Evolutionary conservation across 2,113 vertebrate genomes (phyloP).

Genomic region (Phalacrocorax aristotelis): DNA sequence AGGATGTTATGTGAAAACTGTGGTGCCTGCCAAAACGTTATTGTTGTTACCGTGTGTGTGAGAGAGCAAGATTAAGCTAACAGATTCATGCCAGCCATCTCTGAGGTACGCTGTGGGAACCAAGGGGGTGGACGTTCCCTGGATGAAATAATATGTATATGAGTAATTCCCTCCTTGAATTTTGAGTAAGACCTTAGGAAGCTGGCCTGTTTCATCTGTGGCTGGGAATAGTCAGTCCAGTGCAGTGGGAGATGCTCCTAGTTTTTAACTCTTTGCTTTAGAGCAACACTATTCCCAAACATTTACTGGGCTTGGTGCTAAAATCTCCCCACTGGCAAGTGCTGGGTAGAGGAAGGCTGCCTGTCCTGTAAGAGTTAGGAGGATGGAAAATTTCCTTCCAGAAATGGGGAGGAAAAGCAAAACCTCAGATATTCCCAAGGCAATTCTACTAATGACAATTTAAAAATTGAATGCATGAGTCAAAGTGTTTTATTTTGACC

Average conservation of each 20-base stretch:
- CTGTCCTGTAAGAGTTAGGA: background rate
- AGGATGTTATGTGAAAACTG: background rate
- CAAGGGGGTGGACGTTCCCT: slow-evolving; percentile 47
- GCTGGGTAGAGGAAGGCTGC: background rate
- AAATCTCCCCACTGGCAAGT: background rate
- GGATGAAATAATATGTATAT: background rate
- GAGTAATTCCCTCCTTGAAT: slow-evolving; percentile 46
- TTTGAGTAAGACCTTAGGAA: slow-evolving; percentile 7
- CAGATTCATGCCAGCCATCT: background rate
- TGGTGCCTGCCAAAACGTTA: slow-evolving; percentile 25
- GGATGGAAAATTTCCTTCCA: background rate
- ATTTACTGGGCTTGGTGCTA: background rate
- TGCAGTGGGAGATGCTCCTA: background rate
- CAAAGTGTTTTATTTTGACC: background rate
- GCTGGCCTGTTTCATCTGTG: background rate
- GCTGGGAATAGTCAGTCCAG: background rate
- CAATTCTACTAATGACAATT: background rate
- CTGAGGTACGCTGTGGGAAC: slow-evolving; percentile 41
- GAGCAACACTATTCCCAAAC: background rate
- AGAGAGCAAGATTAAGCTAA: slow-evolving; percentile 8
- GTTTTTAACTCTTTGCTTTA: background rate
- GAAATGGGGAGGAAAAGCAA: background rate
- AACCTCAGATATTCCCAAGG: background rate
- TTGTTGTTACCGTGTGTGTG: background rate
- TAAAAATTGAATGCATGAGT: background rate